Evolutionary conservation across 1,140 invertebrate genomes (phyloP).

Genomic region (Polypedilum vanderplanki): DNA sequence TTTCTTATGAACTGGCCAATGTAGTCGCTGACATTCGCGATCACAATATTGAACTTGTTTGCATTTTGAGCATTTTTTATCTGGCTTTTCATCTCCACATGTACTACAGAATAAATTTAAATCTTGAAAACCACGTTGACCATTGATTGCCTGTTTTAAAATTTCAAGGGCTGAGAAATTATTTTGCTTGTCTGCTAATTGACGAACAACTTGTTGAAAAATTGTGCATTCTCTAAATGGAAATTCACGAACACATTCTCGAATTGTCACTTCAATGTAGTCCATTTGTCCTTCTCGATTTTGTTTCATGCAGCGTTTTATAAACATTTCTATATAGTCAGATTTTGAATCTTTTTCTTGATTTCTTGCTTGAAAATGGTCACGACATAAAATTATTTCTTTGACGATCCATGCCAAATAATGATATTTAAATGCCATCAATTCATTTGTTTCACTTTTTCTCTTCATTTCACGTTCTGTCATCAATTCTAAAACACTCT

Average conservation of each 20-base stretch:
- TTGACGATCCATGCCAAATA: slow-evolving; percentile 71
- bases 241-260: slow-evolving; percentile 79
- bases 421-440: slow-evolving; percentile 87
- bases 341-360: slow-evolving; percentile 49
- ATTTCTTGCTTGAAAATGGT: slow-evolving; percentile 50
- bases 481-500: slow-evolving; percentile 76
- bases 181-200: slow-evolving; percentile 60
- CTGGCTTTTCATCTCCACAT: slow-evolving; percentile 80
- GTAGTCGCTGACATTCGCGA: slow-evolving; percentile 84
- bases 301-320: slow-evolving; percentile 68
- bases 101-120: slow-evolving; percentile 69
- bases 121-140: slow-evolving; percentile 69
- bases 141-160: slow-evolving; percentile 81
- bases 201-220: slow-evolving; percentile 75
- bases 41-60: slow-evolving; percentile 92
- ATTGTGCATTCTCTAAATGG: slow-evolving; percentile 78
- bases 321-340: slow-evolving; percentile 63
- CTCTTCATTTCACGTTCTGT: slow-evolving; percentile 82
- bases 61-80: slow-evolving; percentile 92
- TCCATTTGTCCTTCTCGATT: slow-evolving; percentile 69
- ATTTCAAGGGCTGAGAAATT: slow-evolving; percentile 60
- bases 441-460: slow-evolving; percentile 79
- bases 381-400: slow-evolving; percentile 59
- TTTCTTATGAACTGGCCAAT: slow-evolving; percentile 96
- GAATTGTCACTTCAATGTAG: slow-evolving; percentile 72